Evolutionary conservation across 2,113 vertebrate species (phyloP), one percentile per base, ranked within the genome.

Genomic region (Reinhardtius hippoglossoides): DNA sequence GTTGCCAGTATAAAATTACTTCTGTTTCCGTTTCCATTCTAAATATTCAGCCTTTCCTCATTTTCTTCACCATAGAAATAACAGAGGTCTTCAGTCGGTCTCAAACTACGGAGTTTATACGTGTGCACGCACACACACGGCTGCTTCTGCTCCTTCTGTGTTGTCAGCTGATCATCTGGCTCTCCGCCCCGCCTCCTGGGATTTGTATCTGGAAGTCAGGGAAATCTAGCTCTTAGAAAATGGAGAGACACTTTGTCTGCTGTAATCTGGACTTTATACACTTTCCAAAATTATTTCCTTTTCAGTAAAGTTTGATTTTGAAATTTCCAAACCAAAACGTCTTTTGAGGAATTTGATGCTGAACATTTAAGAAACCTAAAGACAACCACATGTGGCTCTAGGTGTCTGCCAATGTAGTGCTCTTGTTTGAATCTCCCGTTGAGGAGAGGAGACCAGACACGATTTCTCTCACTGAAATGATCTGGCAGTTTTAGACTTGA

Each of bases 161-260:
- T 1, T 37, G 61, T 70, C 76, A 80, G 71, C 79, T 86, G 75
- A 82, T 64, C 4, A 5, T 67, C 66, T 81, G 83, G 60, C 60
- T 50, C 0, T 40, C 40, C 24, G 65, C 73, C 73, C 61, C 6
- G 12, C 18, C 74, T 78, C 44, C 60, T 72, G 48, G 72, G 64
- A 80, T 78, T 59, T 74, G 71, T 70, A 26, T 78, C 62, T 72
- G 62, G 14, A 81, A 69, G 24, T 66, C 56, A 65, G 44, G 52
- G 71, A 78, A 67, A 69, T 50, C 61, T 56, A 71, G 24, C 71
- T 75, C 50, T 57, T 69, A 20, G 40, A 67, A 50, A 20, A 55
- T 56, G 13, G 15, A 23, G 18, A 46, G 15, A 24, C 55, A 27
- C 9, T 64, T 60, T 35, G 23, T 40, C 6, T 12, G 21, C 12